Evolutionary conservation across 2,888 invertebrate species (phyloP).

Genomic region (Beris chalybata): DNA sequence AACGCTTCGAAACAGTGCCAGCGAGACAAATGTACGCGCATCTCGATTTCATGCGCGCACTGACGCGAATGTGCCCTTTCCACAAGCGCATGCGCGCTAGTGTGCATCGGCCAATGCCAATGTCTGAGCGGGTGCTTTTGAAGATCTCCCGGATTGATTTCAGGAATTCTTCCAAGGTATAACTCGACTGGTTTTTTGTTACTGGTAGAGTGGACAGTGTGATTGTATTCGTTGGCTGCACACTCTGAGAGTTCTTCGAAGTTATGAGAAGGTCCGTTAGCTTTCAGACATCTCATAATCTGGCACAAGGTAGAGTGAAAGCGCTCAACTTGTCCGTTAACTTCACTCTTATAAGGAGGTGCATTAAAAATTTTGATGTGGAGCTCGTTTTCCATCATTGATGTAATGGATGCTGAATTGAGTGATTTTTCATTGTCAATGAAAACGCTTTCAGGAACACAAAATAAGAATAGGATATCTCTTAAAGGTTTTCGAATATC

Average conservation of each 20-base stretch:
- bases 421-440: constrained; percentile 38
- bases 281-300: constrained; percentile 39
- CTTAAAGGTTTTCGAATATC: constrained; percentile 35
- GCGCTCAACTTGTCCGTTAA: constrained; percentile 17
- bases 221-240: constrained; percentile 32
- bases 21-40: too few relatives aligned
- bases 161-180: constrained; percentile 35
- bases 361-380: background rate
- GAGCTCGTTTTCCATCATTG: constrained; percentile 33
- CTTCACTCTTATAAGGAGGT: constrained; percentile 21
- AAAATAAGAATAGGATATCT: constrained; percentile 35
- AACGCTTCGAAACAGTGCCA: too few relatives aligned
- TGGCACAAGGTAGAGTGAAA: constrained; percentile 20
- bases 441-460: constrained; percentile 38
- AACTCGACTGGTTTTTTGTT: constrained; percentile 37
- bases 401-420: constrained; percentile 22
- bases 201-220: constrained; percentile 34
- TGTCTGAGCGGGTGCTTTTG: background rate
- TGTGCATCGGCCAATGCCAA: too few relatives aligned
- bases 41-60: too few relatives aligned
- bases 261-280: constrained; percentile 22
- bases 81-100: too few relatives aligned
- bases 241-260: constrained; percentile 38
- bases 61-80: too few relatives aligned
- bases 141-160: constrained; percentile 11